These are phyloP conservation scores for Chironomus riparius DNA, from an alignment of 2,888 invertebrate genomes.

Conservation along the genomic window DNA sequence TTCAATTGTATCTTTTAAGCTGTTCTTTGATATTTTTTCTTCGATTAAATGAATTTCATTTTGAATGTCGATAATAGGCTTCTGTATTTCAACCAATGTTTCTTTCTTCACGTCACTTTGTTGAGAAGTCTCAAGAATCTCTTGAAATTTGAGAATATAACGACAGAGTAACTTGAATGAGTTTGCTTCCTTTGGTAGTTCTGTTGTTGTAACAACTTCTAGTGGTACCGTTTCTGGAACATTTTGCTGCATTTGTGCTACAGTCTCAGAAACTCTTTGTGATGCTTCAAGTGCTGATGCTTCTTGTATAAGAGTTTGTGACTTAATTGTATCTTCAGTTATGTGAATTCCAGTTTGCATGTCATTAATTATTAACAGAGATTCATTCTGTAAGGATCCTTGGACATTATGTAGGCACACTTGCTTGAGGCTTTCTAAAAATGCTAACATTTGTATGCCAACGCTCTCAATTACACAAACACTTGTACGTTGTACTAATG, in stretches of 20 bases:
- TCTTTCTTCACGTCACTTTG: neutral
- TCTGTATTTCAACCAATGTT: slow-evolving; percentile 18
- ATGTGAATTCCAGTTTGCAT: slow-evolving; percentile 46
- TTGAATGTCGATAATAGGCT: slow-evolving; percentile 29
- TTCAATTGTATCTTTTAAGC: slow-evolving; percentile 37
- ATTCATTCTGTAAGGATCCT: slow-evolving; percentile 41
- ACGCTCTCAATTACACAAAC: slow-evolving; percentile 55
- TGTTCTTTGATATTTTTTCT: slow-evolving; percentile 27
- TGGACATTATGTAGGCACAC: slow-evolving; percentile 44
- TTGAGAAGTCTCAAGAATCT: slow-evolving; percentile 36
- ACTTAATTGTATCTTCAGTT: slow-evolving; percentile 48
- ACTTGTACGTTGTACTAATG: slow-evolving; percentile 59
- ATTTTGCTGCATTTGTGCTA: slow-evolving; percentile 38
- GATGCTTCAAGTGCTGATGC: slow-evolving; percentile 42
- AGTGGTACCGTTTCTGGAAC: slow-evolving; percentile 35
- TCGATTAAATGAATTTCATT: slow-evolving; percentile 27
- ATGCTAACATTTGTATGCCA: slow-evolving; percentile 47
- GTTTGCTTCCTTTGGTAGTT: slow-evolving; percentile 39
- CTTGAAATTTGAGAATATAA: slow-evolving; percentile 43
- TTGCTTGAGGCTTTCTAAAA: slow-evolving; percentile 47
- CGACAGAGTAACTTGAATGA: slow-evolving; percentile 38
- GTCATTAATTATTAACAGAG: slow-evolving; percentile 45
- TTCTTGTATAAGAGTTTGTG: slow-evolving; percentile 48
- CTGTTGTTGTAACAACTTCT: slow-evolving; percentile 35
- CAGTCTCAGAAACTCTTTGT: slow-evolving; percentile 39